Base-by-base conservation (phyloP, 1,140 invertebrate genomes). In the Lordiphosa clarofinis region DNA sequence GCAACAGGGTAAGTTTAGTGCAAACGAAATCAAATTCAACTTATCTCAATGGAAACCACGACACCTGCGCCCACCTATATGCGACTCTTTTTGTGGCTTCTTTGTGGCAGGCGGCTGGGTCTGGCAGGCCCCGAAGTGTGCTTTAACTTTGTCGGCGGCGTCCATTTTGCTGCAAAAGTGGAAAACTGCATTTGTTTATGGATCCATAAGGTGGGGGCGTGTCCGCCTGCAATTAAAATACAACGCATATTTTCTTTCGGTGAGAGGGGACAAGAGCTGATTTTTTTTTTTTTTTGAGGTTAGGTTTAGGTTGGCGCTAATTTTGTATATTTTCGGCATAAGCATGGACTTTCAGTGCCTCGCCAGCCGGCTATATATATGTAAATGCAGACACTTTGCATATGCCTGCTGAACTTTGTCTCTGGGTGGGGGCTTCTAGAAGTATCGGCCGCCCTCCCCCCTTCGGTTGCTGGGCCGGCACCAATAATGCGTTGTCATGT, bases 21-120 rank as follows among this genome's bases (percentile, higher is more conserved):
- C 12, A 37, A 36, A 5, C 5, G 35, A 8, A 31, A 44, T 38
- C 2, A 35, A 33, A 8, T 13, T 28, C 4, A 3, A 35, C 58
- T 39, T 52, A 12, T 42, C 24, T 28, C 6, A 31, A 31, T 31
- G 28, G 28, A 31, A 1, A 8, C n/a, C 24, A 15, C 15, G 3
- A 40, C 19, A n/a, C 40, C 13, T 37, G 21, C 37, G 15, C 5
- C 7, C 10, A 13, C 15, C 21, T 52, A 35, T 61, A 7, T 39
- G 36, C 7, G 21, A 5, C 7, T 73, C 74, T 68, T 81, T 79
- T 81, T 81, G 76, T 82, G 76, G 78, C 78, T 84, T 84, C 73
- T 73, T 70, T 82, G 68, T 76, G 68, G 43, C 24, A 31, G 11
- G 6, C 19, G 43, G 28, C 28, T 19, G 19, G 19, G 24, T 6